Evolutionary conservation across 2,888 invertebrate genomes (phyloP), one percentile per base, ranked within the genome.

Genomic region (Lycocerus yunnanus): DNA sequence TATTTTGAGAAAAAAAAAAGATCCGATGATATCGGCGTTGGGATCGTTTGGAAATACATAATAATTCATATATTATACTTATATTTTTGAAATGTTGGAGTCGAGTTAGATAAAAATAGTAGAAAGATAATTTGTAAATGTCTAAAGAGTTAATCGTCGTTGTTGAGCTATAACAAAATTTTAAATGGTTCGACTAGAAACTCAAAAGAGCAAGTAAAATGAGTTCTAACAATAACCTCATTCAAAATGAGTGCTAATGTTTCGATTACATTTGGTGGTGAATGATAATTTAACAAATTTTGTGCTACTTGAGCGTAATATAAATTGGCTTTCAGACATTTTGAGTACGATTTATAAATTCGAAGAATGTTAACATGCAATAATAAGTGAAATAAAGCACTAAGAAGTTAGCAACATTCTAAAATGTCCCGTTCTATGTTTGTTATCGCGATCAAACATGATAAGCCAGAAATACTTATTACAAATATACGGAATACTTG

Each of bases 401-500:
- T 11, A 71, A 69, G 72, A 72, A 75, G 73, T 75, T 71, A 72
- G 70, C 66, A 71, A 73, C 73, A 73, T 73, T 73, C 73, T 75
- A 72, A 75, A 76, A 76, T 71, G 76, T 76, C 71, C 60, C 72
- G 71, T 69, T 75, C 72, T 75, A 61, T 75, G 74, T 75, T 74
- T 60, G 72, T 77, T 77, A 77, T 77, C 77, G 77, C 77, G 77
- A 77, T 77, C 72, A 71, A 72, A 75, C 77, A 73, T 71, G 77
- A 77, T 77, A 77, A 77, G 74, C 72, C 63, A 70, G 77, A 77
- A 77, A 77, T 78, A 77, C 77, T 77, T 77, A 77, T 75, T 77
- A 77, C 75, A 76, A 77, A 77, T 76, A 77, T 73, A 75, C 73
- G 75, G 74, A 77, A 77, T 77, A 76, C 73, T 74, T 73, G 73